Base-by-base conservation (phyloP, 1,140 invertebrate species). In the Notospermus geniculatus region DNA sequence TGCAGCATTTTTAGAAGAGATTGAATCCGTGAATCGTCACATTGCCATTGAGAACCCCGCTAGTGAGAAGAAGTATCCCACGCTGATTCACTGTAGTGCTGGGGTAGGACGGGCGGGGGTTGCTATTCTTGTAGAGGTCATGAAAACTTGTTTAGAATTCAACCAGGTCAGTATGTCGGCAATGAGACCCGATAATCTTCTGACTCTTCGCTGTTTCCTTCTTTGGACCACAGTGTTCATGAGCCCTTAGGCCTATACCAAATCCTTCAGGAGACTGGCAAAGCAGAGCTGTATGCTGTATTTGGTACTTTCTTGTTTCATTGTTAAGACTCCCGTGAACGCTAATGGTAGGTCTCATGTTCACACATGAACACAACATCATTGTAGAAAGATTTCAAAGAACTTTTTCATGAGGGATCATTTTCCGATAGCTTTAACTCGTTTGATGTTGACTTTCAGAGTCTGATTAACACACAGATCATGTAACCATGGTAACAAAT, bases 101-200 rank as follows among this genome's bases (percentile, higher is more conserved):
- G 96, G 95, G 9, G 97, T 98, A 68, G 95, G 95, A 54, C 85
- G 95, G 69, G 97, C 95, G 79, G 95, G 95, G 90, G 83, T 91
- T 2, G 87, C 90, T n/a, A 86, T 94, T 30, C 85, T 99, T 52
- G 91, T 98, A 68, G 95, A 98, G 79, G 94, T 99, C 54, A 83
- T 95, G 69, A 85, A 92, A 22, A 90, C 91, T 77, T 90, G 90
- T 54, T 80, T 93, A n/a, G 90, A 93, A 82, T 88, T 91, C 72
- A 93, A 92, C 81, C 89, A 91, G 85, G 90, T 91, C 78, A 77
- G 74, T 50, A 23, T 19, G n/a, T 39, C 54, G 11, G 11, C 2
- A 5, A 22, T n/a, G n/a, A n/a, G n/a, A n/a, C n/a, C n/a, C n/a
- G n/a, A n/a, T n/a, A n/a, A n/a, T n/a, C n/a, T n/a, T n/a, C n/a